Conservation (phyloP, 2,888 invertebrate species). For the Torymus tubicola region DNA sequence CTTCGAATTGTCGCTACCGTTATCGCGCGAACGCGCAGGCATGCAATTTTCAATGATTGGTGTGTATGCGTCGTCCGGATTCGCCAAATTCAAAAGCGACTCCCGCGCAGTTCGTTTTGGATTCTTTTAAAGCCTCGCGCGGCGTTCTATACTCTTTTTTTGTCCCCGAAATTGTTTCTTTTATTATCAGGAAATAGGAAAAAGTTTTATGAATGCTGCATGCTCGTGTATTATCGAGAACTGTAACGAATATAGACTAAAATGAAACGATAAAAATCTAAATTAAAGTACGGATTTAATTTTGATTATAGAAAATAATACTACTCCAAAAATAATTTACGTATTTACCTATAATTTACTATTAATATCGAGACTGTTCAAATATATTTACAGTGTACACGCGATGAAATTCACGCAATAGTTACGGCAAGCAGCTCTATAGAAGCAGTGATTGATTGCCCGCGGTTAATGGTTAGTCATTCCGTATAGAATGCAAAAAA, state of each 20-base stretch:
- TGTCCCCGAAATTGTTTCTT: too few relatives aligned
- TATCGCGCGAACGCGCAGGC: slow-evolving; percentile 8
- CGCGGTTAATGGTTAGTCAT: slow-evolving; percentile 35
- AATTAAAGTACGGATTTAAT: too few relatives aligned
- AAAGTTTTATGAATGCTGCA: background rate
- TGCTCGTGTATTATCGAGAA: background rate
- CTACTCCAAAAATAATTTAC: too few relatives aligned
- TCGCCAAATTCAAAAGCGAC: slow-evolving; percentile 9
- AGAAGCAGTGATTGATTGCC: slow-evolving; percentile 20
- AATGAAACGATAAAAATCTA: background rate
- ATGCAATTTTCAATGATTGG: slow-evolving; percentile 28
- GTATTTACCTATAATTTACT: too few relatives aligned
- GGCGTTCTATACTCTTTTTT: slow-evolving; percentile 1
- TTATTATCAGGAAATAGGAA: too few relatives aligned
- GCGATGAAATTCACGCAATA: slow-evolving; percentile 22
- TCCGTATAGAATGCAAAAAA: slow-evolving; percentile 25
- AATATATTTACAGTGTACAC: too few relatives aligned
- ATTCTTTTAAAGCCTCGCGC: background rate
- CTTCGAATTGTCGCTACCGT: slow-evolving; percentile 45
- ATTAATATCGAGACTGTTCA: too few relatives aligned
- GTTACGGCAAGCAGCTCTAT: background rate
- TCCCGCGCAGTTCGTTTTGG: too few relatives aligned
- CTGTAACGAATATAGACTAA: background rate
- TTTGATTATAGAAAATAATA: too few relatives aligned
- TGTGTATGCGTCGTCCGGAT: background rate